phyloP scores from a whole-genome alignment of 2,113 vertebrate species.

The Zootoca vivipara region DNA sequence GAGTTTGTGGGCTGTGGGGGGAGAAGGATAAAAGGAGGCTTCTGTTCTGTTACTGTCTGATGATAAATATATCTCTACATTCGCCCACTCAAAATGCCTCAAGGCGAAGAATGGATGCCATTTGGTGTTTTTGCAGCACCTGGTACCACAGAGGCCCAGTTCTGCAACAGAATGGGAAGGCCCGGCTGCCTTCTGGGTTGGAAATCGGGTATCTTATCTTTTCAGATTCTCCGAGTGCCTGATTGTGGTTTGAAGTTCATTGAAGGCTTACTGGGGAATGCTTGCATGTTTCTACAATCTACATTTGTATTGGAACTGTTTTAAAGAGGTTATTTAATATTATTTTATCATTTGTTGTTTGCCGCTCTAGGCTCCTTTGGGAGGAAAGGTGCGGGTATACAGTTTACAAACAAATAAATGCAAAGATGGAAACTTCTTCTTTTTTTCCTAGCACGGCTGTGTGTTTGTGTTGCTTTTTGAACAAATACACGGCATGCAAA shows the following conservation, averaged over 20 bases:
- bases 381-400: background rate
- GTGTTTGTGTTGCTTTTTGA: background rate
- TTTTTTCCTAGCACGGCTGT: background rate
- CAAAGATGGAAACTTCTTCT: background rate
- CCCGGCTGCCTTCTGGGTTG: background rate
- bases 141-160: background rate
- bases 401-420: background rate
- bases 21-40: constrained; percentile 11
- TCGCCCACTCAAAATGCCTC: constrained; percentile 22
- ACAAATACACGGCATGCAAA: background rate
- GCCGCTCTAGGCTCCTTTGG: too few species aligned
- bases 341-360: background rate
- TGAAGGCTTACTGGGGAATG: background rate
- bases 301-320: background rate
- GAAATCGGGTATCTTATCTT: background rate
- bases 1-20: background rate
- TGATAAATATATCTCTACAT: constrained; percentile 29
- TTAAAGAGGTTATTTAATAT: background rate
- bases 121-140: constrained; percentile 5
- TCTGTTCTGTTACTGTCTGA: constrained; percentile 3
- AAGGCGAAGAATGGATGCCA: background rate
- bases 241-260: too few species aligned
- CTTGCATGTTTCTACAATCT: background rate
- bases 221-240: background rate
- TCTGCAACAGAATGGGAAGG: background rate